Evolutionary conservation across 2,888 invertebrate species (phyloP).

Genomic region (Strigamia maritima): DNA sequence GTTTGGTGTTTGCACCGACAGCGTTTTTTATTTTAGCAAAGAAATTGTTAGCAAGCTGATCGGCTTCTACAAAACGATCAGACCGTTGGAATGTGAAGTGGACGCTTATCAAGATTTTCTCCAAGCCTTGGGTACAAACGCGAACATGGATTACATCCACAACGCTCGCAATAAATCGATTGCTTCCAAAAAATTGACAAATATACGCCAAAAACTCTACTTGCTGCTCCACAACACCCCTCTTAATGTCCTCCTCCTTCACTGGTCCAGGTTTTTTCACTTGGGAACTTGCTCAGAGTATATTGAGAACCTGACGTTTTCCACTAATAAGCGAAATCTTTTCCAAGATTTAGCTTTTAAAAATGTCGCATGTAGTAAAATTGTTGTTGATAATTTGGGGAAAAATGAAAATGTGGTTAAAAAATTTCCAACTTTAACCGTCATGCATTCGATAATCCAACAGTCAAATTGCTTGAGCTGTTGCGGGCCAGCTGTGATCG

Average conservation of each 20-base stretch:
- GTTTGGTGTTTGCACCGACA: conserved; percentile 54
- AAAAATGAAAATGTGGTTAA: background rate
- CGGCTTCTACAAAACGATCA: conserved; percentile 47
- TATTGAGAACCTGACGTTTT: conserved; percentile 43
- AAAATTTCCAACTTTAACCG: conserved; percentile 40
- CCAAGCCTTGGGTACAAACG: conserved; percentile 51
- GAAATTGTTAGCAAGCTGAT: conserved; percentile 50
- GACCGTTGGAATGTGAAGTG: conserved; percentile 52
- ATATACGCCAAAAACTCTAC: conserved; percentile 48
- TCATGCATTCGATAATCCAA: conserved; percentile 49
- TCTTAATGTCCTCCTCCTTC: conserved; percentile 50
- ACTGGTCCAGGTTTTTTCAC: conserved; percentile 54
- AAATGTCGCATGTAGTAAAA: conserved; percentile 24
- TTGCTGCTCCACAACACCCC: conserved; percentile 47
- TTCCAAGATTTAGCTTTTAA: conserved; percentile 31
- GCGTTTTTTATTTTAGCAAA: conserved; percentile 54
- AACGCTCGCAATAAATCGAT: conserved; percentile 48
- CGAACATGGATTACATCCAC: conserved; percentile 49
- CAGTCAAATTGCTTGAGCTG: conserved; percentile 44
- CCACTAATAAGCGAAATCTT: background rate
- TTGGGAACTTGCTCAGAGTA: conserved; percentile 53
- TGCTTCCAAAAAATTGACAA: conserved; percentile 46
- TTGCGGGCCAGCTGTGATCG: conserved; percentile 48
- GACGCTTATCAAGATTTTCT: conserved; percentile 56
- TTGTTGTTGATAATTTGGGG: background rate